Percentiles rank a stretch among this genome's conserved stretches.
These are phyloP conservation scores for Catharus minimus DNA, from an alignment of 2,113 vertebrate genomes.

Conservation along the genomic window DNA sequence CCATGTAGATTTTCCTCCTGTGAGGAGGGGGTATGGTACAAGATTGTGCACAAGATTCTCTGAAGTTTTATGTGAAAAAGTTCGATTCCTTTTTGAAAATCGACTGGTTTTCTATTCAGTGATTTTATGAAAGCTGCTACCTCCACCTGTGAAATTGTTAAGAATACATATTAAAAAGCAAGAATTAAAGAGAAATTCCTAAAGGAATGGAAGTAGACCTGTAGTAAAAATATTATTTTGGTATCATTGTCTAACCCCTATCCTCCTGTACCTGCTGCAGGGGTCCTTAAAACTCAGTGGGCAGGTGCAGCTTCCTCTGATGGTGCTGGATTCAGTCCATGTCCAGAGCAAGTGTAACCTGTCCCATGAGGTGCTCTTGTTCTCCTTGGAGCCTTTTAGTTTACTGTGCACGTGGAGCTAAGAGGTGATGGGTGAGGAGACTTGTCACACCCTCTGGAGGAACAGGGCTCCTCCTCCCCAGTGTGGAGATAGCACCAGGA, in stretches of 20 bases:
- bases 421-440: not conserved
- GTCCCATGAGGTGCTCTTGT: not conserved
- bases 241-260: not conserved
- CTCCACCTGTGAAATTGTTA: not conserved
- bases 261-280: not conserved
- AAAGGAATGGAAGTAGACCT: not conserved
- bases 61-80: not conserved
- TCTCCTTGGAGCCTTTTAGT: not conserved
- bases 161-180: not conserved
- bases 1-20: not conserved
- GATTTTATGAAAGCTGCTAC: not conserved
- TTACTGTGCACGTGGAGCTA: not conserved
- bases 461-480: not conserved
- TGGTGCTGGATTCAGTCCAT: not conserved
- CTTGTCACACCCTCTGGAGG: not conserved
- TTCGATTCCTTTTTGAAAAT: not conserved
- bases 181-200: not conserved
- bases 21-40: not conserved
- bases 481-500: not conserved
- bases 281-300: not conserved
- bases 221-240: not conserved
- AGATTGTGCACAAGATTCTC: not conserved
- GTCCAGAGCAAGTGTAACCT: not conserved
- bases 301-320: fast-evolving
- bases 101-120: not conserved